These are phyloP conservation scores for Odocoileus virginianus DNA, from an alignment of 2,113 vertebrate genomes.

Conservation along the genomic window DNA sequence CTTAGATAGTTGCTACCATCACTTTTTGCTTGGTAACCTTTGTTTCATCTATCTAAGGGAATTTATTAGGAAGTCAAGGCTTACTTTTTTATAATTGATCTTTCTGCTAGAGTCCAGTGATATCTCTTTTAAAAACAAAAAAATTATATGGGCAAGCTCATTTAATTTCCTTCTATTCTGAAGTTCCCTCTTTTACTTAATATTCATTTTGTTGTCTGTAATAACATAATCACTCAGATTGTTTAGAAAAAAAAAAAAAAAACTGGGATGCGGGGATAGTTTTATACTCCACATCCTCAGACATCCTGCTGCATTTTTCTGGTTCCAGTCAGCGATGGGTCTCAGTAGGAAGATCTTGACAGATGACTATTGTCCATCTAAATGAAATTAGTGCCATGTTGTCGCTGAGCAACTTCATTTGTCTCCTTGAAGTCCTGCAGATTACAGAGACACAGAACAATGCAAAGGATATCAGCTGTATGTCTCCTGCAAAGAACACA, in stretches of 20 bases:
- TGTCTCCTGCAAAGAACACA: background rate
- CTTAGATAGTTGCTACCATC: background rate
- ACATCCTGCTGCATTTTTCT: background rate
- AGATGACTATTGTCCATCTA: slow-evolving; percentile 53
- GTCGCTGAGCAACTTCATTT: slow-evolving; percentile 60
- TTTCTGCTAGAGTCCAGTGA: background rate
- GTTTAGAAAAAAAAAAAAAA: background rate
- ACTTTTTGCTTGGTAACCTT: slow-evolving; percentile 18
- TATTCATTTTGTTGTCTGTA: slow-evolving; percentile 1
- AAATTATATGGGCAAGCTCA: background rate
- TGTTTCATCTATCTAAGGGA: background rate
- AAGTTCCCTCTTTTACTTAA: background rate
- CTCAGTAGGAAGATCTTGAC: slow-evolving; percentile 49
- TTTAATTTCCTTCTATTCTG: background rate
- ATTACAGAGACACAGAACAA: slow-evolving; percentile 20
- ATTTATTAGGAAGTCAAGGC: slow-evolving; percentile 8
- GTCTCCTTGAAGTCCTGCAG: slow-evolving; percentile 42
- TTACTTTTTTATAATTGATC: background rate
- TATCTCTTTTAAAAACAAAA: slow-evolving; percentile 2
- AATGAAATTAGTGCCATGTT: slow-evolving; percentile 57
- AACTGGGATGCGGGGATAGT: background rate
- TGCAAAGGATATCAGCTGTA: background rate
- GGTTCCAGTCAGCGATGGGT: background rate
- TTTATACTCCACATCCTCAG: background rate
- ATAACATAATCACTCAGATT: background rate